phyloP scores from a whole-genome alignment of 2,797 vertebrate species.

The Aplochiton taeniatus region DNA sequence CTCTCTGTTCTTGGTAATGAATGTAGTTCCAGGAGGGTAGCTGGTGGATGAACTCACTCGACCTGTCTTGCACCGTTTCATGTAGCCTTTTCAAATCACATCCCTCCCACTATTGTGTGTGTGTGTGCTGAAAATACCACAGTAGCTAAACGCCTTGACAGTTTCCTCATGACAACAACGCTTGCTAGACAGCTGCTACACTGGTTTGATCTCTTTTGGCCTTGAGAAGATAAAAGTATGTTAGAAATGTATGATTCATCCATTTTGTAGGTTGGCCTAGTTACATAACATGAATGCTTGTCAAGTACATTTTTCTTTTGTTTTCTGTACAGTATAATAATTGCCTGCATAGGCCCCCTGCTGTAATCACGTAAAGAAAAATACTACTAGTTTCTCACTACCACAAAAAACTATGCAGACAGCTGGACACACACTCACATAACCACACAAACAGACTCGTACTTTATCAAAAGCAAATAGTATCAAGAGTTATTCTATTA shows the following conservation, averaged over 20 bases:
- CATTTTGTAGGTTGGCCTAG: conserved; percentile 5
- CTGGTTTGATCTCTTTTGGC: conserved; percentile 39
- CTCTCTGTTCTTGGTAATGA: conserved; percentile 51
- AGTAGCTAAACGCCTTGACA: conserved; percentile 21
- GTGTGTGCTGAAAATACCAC: conserved; percentile 38
- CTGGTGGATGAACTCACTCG: conserved; percentile 23
- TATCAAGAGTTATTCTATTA: neutral
- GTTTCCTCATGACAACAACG: conserved; percentile 29
- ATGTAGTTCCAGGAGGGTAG: conserved; percentile 37
- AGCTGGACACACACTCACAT: neutral
- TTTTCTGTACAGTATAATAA: conserved; percentile 41
- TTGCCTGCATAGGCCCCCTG: no score
- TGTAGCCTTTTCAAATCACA: conserved; percentile 32
- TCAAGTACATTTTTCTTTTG: conserved; percentile 16
- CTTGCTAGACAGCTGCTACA: conserved; percentile 30
- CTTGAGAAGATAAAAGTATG: conserved; percentile 10
- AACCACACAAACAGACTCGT: no score
- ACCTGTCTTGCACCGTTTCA: conserved; percentile 43
- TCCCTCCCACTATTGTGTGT: conserved; percentile 19
- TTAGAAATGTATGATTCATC: conserved; percentile 3
- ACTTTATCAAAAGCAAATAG: conserved; percentile 7
- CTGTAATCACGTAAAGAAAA: conserved; percentile 29
- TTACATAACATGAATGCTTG: conserved; percentile 25
- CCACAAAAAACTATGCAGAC: neutral
- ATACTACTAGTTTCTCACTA: neutral